Percentiles rank a stretch among this genome's conserved stretches.
Evolutionary conservation across 1,140 invertebrate species (phyloP).

Genomic region (Oscheius sp.): DNA sequence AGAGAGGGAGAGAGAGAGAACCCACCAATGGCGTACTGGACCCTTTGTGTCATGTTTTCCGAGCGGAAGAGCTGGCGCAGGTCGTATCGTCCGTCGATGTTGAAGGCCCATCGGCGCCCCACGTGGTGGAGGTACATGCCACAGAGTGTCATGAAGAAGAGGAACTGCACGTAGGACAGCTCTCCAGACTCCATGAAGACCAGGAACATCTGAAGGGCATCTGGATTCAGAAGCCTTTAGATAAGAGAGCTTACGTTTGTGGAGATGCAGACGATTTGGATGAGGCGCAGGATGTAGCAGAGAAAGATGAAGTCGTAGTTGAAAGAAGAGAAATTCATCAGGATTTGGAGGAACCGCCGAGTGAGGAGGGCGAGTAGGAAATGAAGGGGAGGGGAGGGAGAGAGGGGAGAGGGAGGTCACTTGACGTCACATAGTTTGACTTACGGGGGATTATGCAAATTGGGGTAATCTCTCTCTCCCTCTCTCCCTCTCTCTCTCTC

Average conservation of each 20-base stretch:
- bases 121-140: neutral
- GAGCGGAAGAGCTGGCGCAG: neutral
- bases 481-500: too few relatives aligned
- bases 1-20: neutral
- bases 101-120: neutral
- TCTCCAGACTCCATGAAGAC: neutral
- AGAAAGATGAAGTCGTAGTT: neutral
- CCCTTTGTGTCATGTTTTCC: neutral
- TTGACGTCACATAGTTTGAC: too few relatives aligned
- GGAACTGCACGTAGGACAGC: neutral
- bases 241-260: neutral
- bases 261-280: neutral
- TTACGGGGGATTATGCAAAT: too few relatives aligned
- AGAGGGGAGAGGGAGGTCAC: too few relatives aligned
- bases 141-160: neutral
- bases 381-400: too few relatives aligned
- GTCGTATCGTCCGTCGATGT: constrained; percentile 1
- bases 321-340: neutral
- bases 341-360: too few relatives aligned
- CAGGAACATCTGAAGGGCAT: neutral
- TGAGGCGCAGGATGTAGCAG: neutral
- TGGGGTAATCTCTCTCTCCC: too few relatives aligned
- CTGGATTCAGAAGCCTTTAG: neutral
- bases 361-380: too few relatives aligned
- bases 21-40: neutral